Conservation (phyloP, 2,888 invertebrate genomes). For the Auanema sp. region DNA sequence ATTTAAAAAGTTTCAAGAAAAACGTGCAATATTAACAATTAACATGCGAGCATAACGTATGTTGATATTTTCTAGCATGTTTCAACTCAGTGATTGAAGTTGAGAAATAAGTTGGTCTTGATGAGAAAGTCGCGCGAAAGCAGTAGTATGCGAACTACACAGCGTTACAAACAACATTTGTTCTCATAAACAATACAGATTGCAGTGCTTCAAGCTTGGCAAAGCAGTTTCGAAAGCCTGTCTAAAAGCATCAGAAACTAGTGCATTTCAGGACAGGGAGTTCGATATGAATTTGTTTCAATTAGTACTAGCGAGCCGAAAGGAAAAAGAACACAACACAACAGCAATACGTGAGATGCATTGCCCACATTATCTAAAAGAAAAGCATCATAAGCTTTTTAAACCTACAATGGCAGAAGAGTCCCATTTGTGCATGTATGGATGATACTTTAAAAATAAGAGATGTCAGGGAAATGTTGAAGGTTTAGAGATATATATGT, state of each 20-base stretch:
- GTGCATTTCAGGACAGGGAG: neutral
- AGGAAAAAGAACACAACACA: neutral
- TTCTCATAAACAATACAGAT: too few species aligned
- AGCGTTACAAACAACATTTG: neutral
- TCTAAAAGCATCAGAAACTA: too few species aligned
- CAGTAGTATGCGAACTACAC: neutral
- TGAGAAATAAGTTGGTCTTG: too few species aligned
- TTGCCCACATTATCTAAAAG: neutral
- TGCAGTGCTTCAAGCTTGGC: too few species aligned
- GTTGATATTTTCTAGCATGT: too few species aligned
- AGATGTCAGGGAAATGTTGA: too few species aligned
- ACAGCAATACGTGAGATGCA: constrained; percentile 2
- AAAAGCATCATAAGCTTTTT: constrained; percentile 1
- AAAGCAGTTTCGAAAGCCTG: constrained; percentile 7
- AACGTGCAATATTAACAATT: neutral
- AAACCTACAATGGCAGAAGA: constrained; percentile 64
- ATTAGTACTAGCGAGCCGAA: neutral
- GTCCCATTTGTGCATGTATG: constrained; percentile 63
- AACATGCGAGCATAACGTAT: too few species aligned
- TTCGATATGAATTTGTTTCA: neutral
- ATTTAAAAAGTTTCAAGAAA: neutral
- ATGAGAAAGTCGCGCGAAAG: neutral
- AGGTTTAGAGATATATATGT: too few species aligned
- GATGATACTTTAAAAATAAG: constrained; percentile 56
- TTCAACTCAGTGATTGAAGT: too few species aligned